These are phyloP conservation scores for Choloepus didactylus DNA, from an alignment of 2,797 vertebrate genomes.

Conservation along the genomic window DNA sequence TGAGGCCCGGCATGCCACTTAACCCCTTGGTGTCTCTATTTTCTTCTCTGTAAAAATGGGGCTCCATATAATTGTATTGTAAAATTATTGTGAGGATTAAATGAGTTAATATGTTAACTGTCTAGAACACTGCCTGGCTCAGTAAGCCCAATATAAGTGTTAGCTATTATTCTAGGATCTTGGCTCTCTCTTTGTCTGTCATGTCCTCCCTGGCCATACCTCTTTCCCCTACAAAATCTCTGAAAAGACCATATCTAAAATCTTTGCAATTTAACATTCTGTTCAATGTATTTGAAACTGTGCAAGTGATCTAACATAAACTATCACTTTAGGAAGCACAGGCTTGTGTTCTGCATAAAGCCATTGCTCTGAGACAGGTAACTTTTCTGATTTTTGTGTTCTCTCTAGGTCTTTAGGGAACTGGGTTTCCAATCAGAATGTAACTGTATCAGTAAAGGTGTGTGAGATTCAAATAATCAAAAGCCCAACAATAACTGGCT, in stretches of 20 bases:
- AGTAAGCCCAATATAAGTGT: background rate
- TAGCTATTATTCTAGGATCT: background rate
- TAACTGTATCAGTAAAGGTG: background rate
- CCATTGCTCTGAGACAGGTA: background rate
- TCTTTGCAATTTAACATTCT: background rate
- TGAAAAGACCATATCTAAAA: background rate
- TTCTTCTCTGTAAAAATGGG: background rate
- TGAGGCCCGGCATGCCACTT: background rate
- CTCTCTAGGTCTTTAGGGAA: background rate
- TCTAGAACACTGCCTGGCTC: too few species aligned
- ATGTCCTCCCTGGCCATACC: background rate
- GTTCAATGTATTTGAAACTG: background rate
- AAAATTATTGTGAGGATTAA: background rate
- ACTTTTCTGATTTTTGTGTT: background rate
- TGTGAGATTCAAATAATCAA: background rate
- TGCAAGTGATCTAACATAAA: background rate
- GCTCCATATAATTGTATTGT: background rate
- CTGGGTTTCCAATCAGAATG: background rate
- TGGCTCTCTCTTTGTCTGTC: background rate
- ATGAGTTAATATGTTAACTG: background rate
- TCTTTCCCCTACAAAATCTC: background rate
- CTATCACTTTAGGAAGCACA: background rate
- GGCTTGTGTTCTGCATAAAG: background rate
- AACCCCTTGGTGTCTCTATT: background rate
- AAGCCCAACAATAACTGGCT: background rate